Base-by-base conservation (phyloP, 1,140 invertebrate species). In the Thaumatotibia leucotreta region DNA sequence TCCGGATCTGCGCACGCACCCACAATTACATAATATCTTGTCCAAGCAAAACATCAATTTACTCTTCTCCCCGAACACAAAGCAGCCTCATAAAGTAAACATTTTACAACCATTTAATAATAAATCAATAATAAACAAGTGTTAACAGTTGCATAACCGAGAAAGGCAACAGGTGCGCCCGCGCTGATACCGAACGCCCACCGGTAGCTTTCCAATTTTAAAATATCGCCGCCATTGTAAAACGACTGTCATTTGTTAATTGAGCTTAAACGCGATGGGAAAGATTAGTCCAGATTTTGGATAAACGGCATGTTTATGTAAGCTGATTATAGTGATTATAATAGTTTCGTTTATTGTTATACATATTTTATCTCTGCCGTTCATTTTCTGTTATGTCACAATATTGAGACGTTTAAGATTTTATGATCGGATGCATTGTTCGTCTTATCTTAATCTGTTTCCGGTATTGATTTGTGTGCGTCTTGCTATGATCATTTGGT, bases 191-290 rank as follows among this genome's bases (percentile, higher is more conserved):
- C 39, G 6, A 45, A 9, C 52, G 52, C 24, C 27, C 52, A 58
- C 52, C 27, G 52, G 52, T 58, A 29, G 52, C 52, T 58, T 58
- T 58, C 52, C 52, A 58, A 58, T 58, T 58, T 58, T 58, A 58
- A 58, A 58, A 58, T 58, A 58, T 31, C 24, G 27, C 5, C 52
- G 52, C 52, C 27, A 58, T 58, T 58, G 52, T 58, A 58, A 58
- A 58, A 27, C 52, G 52, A 27, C 24, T 58, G 52, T 58, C 52
- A 58, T 58, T 58, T 58, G 52, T 58, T 58, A 31, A 58, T 58
- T 58, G 52, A 27, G 52, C 24, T 58, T 58, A 58, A 58, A 58
- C 23, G 27, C 52, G 39, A 45, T 58, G 52, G 52, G 23, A 1
- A 24, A 31, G 52, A 58, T 58, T 27, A 58, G 24, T n/a, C 1